Evolutionary conservation across 2,888 invertebrate genomes (phyloP).

Genomic region (Dicycla oo): DNA sequence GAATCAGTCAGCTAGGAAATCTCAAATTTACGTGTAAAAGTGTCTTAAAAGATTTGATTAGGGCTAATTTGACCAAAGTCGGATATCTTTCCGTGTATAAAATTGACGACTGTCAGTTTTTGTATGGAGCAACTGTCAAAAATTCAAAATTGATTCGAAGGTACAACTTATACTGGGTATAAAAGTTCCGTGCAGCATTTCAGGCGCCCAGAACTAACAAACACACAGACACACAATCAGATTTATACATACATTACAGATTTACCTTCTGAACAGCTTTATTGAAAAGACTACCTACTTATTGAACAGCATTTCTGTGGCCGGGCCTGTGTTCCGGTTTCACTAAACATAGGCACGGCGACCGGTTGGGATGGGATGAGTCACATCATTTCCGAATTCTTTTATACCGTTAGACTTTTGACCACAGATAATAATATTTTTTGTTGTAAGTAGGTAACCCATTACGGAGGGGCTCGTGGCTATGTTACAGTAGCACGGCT

Average conservation of each 20-base stretch:
- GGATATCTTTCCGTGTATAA: no score
- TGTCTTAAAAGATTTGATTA: no score
- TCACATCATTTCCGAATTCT: constrained; percentile 63
- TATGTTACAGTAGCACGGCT: neutral
- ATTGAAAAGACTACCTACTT: constrained; percentile 18
- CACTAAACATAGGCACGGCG: constrained; percentile 36
- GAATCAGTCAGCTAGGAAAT: neutral
- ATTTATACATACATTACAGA: neutral
- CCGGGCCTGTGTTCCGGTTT: constrained; percentile 49
- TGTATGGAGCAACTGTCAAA: no score
- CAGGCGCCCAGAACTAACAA: neutral
- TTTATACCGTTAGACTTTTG: constrained; percentile 54
- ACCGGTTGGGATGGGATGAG: constrained; percentile 44
- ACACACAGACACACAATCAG: neutral
- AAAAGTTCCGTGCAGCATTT: neutral
- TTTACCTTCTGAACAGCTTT: neutral
- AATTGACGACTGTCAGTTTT: no score
- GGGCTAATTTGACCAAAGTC: no score
- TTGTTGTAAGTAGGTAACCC: neutral
- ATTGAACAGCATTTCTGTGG: constrained; percentile 24
- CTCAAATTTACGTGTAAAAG: no score
- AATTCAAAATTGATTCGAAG: no score
- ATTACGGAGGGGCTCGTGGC: neutral
- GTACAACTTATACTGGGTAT: neutral
- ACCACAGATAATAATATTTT: constrained; percentile 31